Percentiles rank a stretch among this genome's conserved stretches.
These are phyloP conservation scores for Cheilosia impressa DNA, from an alignment of 2,888 invertebrate genomes.

Conservation along the genomic window DNA sequence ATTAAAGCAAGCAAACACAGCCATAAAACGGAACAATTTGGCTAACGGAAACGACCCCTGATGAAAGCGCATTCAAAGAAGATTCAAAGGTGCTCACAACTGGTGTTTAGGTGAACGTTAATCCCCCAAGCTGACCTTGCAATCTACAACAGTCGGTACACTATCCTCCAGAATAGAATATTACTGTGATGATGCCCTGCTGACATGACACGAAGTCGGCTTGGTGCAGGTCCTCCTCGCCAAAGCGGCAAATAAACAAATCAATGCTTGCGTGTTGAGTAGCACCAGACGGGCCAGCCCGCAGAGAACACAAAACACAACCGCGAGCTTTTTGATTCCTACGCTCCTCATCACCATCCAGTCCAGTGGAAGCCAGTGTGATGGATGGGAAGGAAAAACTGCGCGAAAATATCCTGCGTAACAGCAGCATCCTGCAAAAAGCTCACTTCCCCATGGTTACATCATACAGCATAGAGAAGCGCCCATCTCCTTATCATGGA, in stretches of 20 bases:
- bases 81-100: too few relatives aligned
- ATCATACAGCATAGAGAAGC: conserved; percentile 33
- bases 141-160: too few relatives aligned
- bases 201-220: conserved; percentile 30
- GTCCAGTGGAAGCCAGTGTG: conserved; percentile 33
- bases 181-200: conserved; percentile 41
- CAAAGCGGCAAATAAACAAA: conserved; percentile 57
- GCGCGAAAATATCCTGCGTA: conserved; percentile 69
- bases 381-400: conserved; percentile 40
- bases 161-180: background rate
- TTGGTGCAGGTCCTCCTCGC: conserved; percentile 8
- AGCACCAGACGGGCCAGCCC: conserved; percentile 33
- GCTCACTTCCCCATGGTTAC: conserved; percentile 62
- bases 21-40: too few relatives aligned
- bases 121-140: too few relatives aligned
- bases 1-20: too few relatives aligned
- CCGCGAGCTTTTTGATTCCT: conserved; percentile 36
- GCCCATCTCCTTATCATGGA: conserved; percentile 35
- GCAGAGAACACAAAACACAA: conserved; percentile 30
- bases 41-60: too few relatives aligned
- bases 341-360: background rate
- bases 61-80: too few relatives aligned
- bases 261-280: conserved; percentile 46
- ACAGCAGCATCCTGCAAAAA: conserved; percentile 63
- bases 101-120: too few relatives aligned